Base-by-base conservation (phyloP, 2,888 invertebrate genomes). In the Metallyticus violacea region DNA sequence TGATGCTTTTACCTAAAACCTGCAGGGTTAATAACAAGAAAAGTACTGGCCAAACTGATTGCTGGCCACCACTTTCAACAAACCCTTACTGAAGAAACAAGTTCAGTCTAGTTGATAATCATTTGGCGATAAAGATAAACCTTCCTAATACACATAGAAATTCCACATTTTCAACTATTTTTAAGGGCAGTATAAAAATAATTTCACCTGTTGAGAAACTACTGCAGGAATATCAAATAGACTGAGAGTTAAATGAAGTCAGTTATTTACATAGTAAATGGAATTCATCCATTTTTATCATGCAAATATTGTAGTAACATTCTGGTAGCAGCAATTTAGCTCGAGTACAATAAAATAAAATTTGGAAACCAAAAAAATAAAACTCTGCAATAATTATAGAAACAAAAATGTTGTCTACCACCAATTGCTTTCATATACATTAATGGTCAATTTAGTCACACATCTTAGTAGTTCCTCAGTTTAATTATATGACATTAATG, bases 1-100 rank as follows among this genome's bases (percentile, higher is more conserved):
- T 77, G 30, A 15, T 77, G 28, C 83, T 29, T 77, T 83, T 77
- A 83, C 83, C 83, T 83, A 83, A 28, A 83, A 83, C 77, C 77
- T 83, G 77, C 77, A 77, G 83, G 83, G 83, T 83, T 77, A 83
- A 83, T 83, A 25, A 83, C 83, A 83, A 77, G 28, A 83, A 25
- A 30, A 28, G 83, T 77, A 83, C 76, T 83, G 83, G 83, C 83
- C 26, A 28, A 83, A 77, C 25, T 77, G 28, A 0, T 15, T 9
- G 15, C 40, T 62, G 28, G 77, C n/a, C 1, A 27, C 77, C 83
- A 83, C 83, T 28, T 77, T 83, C 28, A 27, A 40, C 62, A 82
- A 83, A 83, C 83, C 40, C 77, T 82, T 26, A 76, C 6, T 30
- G 81, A 81, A 25, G 25, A 29, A 81, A 81, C 26, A 62, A 15